These are phyloP conservation scores for Xylocopa sonorina DNA, from an alignment of 1,140 invertebrate species.

Conservation along the genomic window DNA sequence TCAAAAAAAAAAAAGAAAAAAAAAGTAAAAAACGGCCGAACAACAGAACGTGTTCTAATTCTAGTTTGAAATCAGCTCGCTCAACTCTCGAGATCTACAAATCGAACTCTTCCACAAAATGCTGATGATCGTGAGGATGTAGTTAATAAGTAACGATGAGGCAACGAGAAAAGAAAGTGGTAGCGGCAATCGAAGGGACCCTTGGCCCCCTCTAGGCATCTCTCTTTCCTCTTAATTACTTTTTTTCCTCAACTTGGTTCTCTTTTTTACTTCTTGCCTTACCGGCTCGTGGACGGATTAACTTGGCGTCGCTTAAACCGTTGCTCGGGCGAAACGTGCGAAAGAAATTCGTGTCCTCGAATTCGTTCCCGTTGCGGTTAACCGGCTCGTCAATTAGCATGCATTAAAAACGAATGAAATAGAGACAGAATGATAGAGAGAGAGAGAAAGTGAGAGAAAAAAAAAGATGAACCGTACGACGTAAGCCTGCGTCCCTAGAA, in stretches of 20 bases:
- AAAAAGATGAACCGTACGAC: conserved; percentile 21
- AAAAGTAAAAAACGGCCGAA: conserved; percentile 26
- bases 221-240: neutral
- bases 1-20: no score
- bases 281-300: conserved; percentile 38
- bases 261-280: conserved; percentile 14
- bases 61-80: conserved; percentile 48
- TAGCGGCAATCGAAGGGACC: conserved; percentile 26
- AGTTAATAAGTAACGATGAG: conserved; percentile 36
- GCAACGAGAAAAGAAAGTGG: conserved; percentile 34
- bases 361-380: neutral
- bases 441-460: neutral
- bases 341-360: conserved; percentile 28
- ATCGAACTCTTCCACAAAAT: conserved; percentile 34
- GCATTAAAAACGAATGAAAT: conserved; percentile 20
- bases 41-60: conserved; percentile 29
- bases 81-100: conserved; percentile 47
- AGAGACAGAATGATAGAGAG: neutral
- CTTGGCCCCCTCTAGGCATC: conserved; percentile 6
- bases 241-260: neutral
- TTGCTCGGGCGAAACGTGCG: conserved; percentile 12
- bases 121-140: conserved; percentile 58
- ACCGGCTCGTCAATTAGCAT: conserved; percentile 30
- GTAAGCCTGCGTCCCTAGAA: conserved; percentile 39
- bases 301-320: conserved; percentile 4